Base-by-base conservation (phyloP, 2,797 vertebrate genomes). In the Hyperoplus lanceolatus region DNA sequence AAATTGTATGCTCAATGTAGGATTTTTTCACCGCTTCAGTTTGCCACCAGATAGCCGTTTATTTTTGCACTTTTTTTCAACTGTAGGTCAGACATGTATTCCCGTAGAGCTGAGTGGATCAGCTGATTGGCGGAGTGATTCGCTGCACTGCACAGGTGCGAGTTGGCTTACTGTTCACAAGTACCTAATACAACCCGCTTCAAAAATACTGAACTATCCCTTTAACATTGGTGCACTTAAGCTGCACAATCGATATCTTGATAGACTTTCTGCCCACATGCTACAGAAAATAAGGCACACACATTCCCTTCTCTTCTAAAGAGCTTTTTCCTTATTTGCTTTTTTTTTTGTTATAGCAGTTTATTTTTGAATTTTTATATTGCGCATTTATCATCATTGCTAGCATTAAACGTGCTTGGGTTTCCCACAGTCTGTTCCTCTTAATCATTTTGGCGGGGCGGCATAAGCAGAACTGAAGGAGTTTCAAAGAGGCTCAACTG, bases 401-500 rank as follows among this genome's bases (percentile, higher is more conserved):
- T 54, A 9, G 61, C 16, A 51, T 73, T 39, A 38, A 46, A 6
- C 2, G 1, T 42, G 46, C 63, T 21, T 65, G 49, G 21, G n/a
- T 71, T 54, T 49, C 39, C 5, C 21, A 36, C 66, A 11, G n/a
- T 55, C 50, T 45, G 50, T 16, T 61, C 43, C 39, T 51, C 38
- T 61, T 51, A 18, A 56, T 61, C n/a, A 6, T 51, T 13, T 8
- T n/a, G 16, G 8, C 9, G 14, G 3, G 36, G n/a, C 0, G 4
- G 56, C 65, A 72, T 2, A 9, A 63, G 51, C 45, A 39, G 64
- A 61, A 55, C 53, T 55, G 15, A 71, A 67, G 57, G 3, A 0
- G n/a, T 68, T 41, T 79, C 16, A 38, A n/a, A 58, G 53, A 74
- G n/a, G 43, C 75, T 64, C 1, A 80, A 58, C 60, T 43, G 54